Conservation (phyloP, 2,113 vertebrate genomes). For the Cichladusa arquata region DNA sequence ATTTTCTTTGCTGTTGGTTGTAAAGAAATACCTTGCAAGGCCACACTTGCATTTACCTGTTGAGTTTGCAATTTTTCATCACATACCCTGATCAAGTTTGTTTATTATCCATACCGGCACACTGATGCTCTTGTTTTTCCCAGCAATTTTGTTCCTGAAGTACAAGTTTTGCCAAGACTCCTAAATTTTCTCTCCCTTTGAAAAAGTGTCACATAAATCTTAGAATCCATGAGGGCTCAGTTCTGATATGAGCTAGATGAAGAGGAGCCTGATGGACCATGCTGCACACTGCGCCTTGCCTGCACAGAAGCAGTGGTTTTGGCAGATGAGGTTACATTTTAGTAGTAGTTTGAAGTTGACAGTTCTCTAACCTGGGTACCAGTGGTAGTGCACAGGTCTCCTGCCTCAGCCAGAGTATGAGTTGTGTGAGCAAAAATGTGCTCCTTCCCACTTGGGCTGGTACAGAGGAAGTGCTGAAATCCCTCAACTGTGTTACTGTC, state of each 20-base stretch:
- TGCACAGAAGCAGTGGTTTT: not conserved
- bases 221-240: not conserved
- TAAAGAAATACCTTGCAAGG: not conserved
- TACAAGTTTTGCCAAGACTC: not conserved
- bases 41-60: not conserved
- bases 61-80: not conserved
- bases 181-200: not conserved
- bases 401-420: not conserved
- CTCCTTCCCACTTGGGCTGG: not conserved
- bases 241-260: not conserved
- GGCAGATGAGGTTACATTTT: not conserved
- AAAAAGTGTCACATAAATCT: not conserved
- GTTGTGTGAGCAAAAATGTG: not conserved
- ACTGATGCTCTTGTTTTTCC: not conserved
- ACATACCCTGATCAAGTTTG: not conserved
- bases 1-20: not conserved
- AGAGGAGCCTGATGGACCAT: not conserved
- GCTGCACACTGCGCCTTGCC: not conserved
- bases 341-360: not conserved
- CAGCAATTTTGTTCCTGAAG: not conserved
- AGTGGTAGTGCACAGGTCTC: not conserved
- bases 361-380: not conserved
- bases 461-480: not conserved
- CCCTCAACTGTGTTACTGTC: not conserved
- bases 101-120: not conserved